A percentile compares a stretch with the other conserved stretches of the same genome.
Conservation (phyloP, 2,888 invertebrate species). For the Bembecia ichneumoniformis region DNA sequence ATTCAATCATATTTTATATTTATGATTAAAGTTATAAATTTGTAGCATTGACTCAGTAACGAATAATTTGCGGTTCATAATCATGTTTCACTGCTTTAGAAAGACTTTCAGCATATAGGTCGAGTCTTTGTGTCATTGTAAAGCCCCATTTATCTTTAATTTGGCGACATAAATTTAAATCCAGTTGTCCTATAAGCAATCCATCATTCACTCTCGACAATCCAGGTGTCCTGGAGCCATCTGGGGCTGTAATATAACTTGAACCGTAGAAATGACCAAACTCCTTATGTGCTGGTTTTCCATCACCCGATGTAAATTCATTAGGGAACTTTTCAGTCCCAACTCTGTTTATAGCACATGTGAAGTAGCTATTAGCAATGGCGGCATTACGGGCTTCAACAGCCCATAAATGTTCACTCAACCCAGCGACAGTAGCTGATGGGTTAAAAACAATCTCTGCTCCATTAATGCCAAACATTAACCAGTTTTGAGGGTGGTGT, state of each 20-base stretch:
- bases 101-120: slow-evolving; percentile 88
- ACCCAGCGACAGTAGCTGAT: slow-evolving; percentile 88
- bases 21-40: no score
- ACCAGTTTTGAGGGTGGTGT: slow-evolving; percentile 98
- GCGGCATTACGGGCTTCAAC: slow-evolving; percentile 97
- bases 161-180: slow-evolving; percentile 95
- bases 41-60: slow-evolving; percentile 5
- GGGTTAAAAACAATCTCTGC: slow-evolving; percentile 99
- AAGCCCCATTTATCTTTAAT: slow-evolving; percentile 96
- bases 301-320: slow-evolving; percentile 71
- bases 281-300: slow-evolving; percentile 84
- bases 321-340: slow-evolving; percentile 88
- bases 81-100: slow-evolving; percentile 39
- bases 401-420: slow-evolving; percentile 95
- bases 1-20: no score
- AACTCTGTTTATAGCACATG: slow-evolving; percentile 94
- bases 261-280: slow-evolving; percentile 99
- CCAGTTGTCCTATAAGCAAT: slow-evolving; percentile 88
- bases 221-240: slow-evolving; percentile 92
- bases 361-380: slow-evolving; percentile 95
- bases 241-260: slow-evolving; percentile 93
- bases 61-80: slow-evolving; percentile 42
- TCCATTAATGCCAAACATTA: slow-evolving; percentile 97
- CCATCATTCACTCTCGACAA: slow-evolving; percentile 87
- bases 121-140: slow-evolving; percentile 94